phyloP scores from a whole-genome alignment of 2,113 vertebrate genomes.

The Aegotheles bennettii region DNA sequence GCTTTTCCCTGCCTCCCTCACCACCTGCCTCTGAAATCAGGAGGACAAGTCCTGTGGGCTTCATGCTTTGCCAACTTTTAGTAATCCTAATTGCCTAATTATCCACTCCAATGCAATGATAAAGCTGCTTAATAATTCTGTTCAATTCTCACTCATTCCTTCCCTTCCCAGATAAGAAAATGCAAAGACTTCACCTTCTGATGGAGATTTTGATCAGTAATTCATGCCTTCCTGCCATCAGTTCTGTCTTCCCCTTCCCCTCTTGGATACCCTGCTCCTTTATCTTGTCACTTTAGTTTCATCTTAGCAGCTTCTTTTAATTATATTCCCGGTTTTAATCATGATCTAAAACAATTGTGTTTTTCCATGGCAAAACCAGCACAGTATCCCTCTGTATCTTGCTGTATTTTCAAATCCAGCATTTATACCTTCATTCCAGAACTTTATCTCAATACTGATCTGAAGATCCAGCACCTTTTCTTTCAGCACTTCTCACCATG shows the following conservation, averaged over 20 bases:
- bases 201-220: conserved; percentile 25
- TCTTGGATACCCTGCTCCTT: neutral
- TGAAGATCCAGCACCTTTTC: neutral
- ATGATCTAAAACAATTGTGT: neutral
- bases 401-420: neutral
- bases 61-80: conserved; percentile 24
- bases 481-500: neutral
- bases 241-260: neutral
- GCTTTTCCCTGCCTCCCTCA: neutral
- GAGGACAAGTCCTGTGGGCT: neutral
- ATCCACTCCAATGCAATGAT: conserved; percentile 18
- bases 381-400: neutral
- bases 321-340: neutral
- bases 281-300: conserved; percentile 30
- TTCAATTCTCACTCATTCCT: neutral
- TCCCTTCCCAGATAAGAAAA: conserved; percentile 26
- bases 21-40: neutral
- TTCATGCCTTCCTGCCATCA: neutral
- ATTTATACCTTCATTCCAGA: neutral
- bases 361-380: neutral
- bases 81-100: conserved; percentile 58
- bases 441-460: neutral
- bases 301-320: conserved; percentile 23
- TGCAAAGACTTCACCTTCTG: neutral
- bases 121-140: conserved; percentile 36